phyloP scores from a whole-genome alignment of 2,888 invertebrate species.

The Lepidocyrtoides sp. region DNA sequence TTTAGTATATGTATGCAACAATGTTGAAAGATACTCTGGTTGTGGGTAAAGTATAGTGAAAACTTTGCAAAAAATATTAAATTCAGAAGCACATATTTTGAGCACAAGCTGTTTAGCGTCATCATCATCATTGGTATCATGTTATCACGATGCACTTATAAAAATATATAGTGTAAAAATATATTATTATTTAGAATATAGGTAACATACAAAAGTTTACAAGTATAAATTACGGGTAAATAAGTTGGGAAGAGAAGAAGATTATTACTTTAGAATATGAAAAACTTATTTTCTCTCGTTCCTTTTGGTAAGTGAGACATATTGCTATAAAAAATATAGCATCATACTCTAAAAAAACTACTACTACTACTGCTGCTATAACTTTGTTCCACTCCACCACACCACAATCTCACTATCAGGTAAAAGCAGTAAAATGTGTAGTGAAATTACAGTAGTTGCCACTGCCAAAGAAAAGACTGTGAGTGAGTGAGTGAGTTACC shows the following conservation, averaged over 20 bases:
- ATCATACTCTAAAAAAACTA: background rate
- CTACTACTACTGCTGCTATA: too few species aligned
- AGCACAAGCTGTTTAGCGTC: conserved; percentile 3
- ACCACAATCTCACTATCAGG: conserved; percentile 10
- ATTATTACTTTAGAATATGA: conserved; percentile 6
- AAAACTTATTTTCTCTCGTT: background rate
- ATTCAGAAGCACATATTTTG: conserved; percentile 2
- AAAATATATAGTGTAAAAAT: too few species aligned
- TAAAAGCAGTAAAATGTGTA: conserved; percentile 49
- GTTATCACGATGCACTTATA: too few species aligned
- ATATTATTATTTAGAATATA: background rate
- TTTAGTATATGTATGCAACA: conserved; percentile 13
- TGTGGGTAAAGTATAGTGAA: background rate
- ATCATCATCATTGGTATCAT: background rate
- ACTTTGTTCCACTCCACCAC: background rate
- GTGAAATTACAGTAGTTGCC: conserved; percentile 43
- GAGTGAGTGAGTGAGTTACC: too few species aligned
- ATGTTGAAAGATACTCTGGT: conserved; percentile 41
- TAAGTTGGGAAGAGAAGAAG: conserved; percentile 16
- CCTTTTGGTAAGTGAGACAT: too few species aligned
- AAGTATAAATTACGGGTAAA: conserved; percentile 16
- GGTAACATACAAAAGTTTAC: background rate
- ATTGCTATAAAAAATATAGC: background rate
- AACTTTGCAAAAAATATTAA: background rate
- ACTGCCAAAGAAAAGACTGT: background rate